Evolutionary conservation across 2,113 vertebrate genomes (phyloP).

Genomic region (Xenopus laevis): DNA sequence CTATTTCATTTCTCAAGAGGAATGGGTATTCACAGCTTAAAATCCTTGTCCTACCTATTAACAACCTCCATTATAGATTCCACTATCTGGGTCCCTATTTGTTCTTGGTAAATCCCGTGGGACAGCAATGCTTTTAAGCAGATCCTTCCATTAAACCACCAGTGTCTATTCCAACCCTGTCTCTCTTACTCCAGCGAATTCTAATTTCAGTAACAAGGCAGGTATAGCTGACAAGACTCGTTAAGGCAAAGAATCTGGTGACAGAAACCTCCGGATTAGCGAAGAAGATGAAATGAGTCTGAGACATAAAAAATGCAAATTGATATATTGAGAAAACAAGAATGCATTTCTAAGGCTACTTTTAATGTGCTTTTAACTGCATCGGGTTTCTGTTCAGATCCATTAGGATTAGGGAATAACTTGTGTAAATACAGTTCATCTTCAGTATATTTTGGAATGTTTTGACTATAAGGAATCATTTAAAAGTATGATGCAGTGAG

Average conservation of each 20-base stretch:
- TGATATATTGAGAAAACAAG: slow-evolving; percentile 32
- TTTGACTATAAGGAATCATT: slow-evolving; percentile 25
- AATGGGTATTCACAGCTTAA: slow-evolving; percentile 38
- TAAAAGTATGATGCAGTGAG: slow-evolving; percentile 9
- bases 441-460: slow-evolving; percentile 29
- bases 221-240: slow-evolving; percentile 23
- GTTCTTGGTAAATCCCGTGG: slow-evolving; percentile 1
- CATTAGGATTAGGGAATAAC: slow-evolving; percentile 41
- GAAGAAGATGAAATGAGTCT: slow-evolving; percentile 6
- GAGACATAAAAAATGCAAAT: slow-evolving; percentile 34
- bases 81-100: slow-evolving; percentile 27
- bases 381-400: slow-evolving; percentile 42
- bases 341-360: slow-evolving; percentile 28
- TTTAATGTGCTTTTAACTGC: slow-evolving; percentile 38
- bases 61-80: slow-evolving; percentile 30
- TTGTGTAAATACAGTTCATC: slow-evolving; percentile 33
- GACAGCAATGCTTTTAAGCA: slow-evolving; percentile 25
- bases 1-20: slow-evolving; percentile 29
- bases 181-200: slow-evolving; percentile 8
- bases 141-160: slow-evolving; percentile 15
- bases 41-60: slow-evolving; percentile 32
- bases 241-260: slow-evolving; percentile 16
- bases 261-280: slow-evolving; percentile 23
- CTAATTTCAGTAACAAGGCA: slow-evolving; percentile 21
- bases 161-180: slow-evolving; percentile 7